These are phyloP conservation scores for Ceyx cyanopectus DNA, from an alignment of 2,113 vertebrate species.

Conservation along the genomic window DNA sequence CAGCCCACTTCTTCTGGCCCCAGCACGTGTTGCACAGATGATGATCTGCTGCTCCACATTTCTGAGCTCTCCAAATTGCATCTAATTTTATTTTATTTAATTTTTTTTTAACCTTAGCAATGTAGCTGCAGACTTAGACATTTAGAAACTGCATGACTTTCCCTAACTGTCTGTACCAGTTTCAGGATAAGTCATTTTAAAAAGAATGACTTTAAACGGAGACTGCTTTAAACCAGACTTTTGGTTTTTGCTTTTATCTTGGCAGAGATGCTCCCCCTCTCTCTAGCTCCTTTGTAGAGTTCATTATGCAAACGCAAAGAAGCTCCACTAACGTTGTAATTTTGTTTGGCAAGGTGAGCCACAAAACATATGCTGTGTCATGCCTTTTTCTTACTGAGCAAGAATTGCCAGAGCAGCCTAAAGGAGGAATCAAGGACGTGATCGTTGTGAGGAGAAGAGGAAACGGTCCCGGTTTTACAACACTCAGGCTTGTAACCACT, in stretches of 20 bases:
- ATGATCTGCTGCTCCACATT: neutral
- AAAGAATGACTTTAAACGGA: slow-evolving; percentile 32
- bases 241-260: slow-evolving; percentile 45
- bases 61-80: neutral
- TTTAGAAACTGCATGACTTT: slow-evolving; percentile 67
- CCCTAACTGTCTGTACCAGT: slow-evolving; percentile 50
- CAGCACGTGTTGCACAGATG: neutral
- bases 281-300: slow-evolving; percentile 34
- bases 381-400: slow-evolving; percentile 61
- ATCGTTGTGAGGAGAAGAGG: slow-evolving; percentile 65
- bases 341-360: slow-evolving; percentile 47
- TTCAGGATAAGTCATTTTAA: slow-evolving; percentile 60
- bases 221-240: slow-evolving; percentile 44
- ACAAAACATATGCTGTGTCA: slow-evolving; percentile 66
- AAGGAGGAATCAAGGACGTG: slow-evolving; percentile 61
- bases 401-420: slow-evolving; percentile 61
- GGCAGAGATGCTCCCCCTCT: slow-evolving; percentile 36
- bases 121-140: slow-evolving; percentile 24
- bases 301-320: slow-evolving; percentile 66
- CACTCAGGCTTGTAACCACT: slow-evolving; percentile 42
- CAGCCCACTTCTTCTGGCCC: neutral
- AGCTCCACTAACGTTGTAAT: slow-evolving; percentile 42
- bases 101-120: neutral
- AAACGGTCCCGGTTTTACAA: slow-evolving; percentile 64
- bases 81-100: neutral